These are phyloP conservation scores for Ctenodactylus gundi DNA, from an alignment of 2,113 vertebrate species.

Conservation along the genomic window DNA sequence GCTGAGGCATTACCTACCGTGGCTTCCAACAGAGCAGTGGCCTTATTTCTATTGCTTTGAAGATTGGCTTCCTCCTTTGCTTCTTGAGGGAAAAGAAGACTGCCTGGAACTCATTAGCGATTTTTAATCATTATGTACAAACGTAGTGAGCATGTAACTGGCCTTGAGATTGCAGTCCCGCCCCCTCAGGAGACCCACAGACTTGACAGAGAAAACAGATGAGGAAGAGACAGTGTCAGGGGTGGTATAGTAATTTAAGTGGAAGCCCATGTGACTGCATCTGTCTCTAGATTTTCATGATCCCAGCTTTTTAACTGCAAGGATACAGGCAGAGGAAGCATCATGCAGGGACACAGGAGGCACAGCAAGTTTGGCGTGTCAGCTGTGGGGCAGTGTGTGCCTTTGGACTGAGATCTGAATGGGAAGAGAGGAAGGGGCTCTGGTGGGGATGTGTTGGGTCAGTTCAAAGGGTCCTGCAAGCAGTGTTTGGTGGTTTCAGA, in stretches of 20 bases:
- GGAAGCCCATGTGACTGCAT: background rate
- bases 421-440: background rate
- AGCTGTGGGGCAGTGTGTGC: background rate
- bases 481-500: background rate
- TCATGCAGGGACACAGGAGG: background rate
- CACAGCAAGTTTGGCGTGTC: background rate
- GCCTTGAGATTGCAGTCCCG: background rate
- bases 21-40: background rate
- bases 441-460: background rate
- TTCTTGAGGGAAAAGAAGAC: background rate
- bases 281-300: background rate
- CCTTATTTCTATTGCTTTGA: conserved; percentile 33
- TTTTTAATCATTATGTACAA: conserved; percentile 19
- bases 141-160: background rate
- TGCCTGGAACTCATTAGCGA: background rate
- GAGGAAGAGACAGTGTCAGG: background rate
- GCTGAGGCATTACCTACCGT: background rate
- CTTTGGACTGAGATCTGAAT: background rate
- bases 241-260: background rate
- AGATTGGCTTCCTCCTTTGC: background rate
- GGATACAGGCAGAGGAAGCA: background rate
- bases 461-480: background rate
- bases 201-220: background rate
- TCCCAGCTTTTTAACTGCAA: background rate
- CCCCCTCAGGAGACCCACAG: background rate